Conservation (phyloP, 1,140 invertebrate species). For the Cherax quadricarinatus region DNA sequence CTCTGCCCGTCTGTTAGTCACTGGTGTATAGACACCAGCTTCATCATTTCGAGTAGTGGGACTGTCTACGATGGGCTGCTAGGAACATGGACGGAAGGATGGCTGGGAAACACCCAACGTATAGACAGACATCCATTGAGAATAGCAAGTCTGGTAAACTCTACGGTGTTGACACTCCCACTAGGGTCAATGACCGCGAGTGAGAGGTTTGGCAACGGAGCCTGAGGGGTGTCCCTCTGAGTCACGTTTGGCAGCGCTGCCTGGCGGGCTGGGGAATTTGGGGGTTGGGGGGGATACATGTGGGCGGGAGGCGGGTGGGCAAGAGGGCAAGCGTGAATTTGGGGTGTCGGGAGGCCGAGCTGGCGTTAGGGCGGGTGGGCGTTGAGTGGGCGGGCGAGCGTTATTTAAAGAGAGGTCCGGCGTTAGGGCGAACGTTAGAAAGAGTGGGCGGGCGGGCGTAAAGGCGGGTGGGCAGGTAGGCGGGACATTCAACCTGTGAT, state of each 20-base stretch:
- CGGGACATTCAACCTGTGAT: constrained; percentile 41
- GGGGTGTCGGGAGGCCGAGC: too few species aligned
- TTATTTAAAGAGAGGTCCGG: too few species aligned
- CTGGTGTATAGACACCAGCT: not conserved
- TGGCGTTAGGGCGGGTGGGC: too few species aligned
- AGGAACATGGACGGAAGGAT: not conserved
- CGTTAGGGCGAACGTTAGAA: too few species aligned
- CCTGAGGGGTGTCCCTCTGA: constrained; percentile 27
- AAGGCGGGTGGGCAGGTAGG: not conserved
- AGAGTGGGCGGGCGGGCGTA: too few species aligned
- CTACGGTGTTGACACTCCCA: constrained; percentile 28
- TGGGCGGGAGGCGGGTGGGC: too few species aligned
- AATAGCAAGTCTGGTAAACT: not conserved
- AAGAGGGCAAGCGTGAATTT: too few species aligned
- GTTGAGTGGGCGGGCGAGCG: too few species aligned
- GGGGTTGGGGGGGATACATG: too few species aligned
- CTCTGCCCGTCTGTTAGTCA: not conserved
- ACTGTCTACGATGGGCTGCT: not conserved
- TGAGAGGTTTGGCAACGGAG: constrained; percentile 42
- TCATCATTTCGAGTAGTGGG: not conserved
- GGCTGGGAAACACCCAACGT: not conserved
- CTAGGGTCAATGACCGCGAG: constrained; percentile 47
- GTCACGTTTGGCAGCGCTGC: constrained; percentile 51
- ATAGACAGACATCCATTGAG: not conserved
- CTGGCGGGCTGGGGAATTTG: too few species aligned